Evolutionary conservation across 2,113 vertebrate genomes (phyloP).

Genomic region (Xiphias gladius): DNA sequence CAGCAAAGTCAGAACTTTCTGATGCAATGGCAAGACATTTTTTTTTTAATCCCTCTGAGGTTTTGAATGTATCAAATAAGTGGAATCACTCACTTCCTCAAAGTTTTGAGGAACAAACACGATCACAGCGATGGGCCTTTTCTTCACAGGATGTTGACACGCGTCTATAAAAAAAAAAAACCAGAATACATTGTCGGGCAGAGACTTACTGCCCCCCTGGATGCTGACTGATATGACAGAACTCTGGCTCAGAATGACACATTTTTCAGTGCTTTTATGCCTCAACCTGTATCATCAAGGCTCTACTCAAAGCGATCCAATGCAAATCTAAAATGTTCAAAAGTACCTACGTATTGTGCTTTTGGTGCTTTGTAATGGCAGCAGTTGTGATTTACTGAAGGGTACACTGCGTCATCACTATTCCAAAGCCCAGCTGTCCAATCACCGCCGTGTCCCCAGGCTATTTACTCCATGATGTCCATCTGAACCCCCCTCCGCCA

Average conservation of each 20-base stretch:
- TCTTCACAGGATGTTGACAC: conserved; percentile 2
- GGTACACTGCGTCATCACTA: not conserved
- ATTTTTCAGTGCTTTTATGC: not conserved
- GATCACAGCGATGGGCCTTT: not conserved
- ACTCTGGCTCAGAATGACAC: conserved; percentile 25
- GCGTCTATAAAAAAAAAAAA: not conserved
- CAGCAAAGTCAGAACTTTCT: conserved; percentile 8
- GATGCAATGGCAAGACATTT: conserved; percentile 9
- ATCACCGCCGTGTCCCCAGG: not conserved
- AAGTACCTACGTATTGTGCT: not conserved
- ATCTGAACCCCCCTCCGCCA: not conserved
- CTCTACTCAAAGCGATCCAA: conserved; percentile 21
- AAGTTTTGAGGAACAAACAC: conserved; percentile 11
- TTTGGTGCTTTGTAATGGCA: not conserved
- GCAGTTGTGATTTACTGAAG: not conserved
- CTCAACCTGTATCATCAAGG: conserved; percentile 3
- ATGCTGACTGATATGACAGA: conserved; percentile 36
- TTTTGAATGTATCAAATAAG: not conserved
- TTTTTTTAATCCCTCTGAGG: not conserved
- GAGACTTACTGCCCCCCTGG: not conserved
- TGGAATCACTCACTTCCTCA: too few relatives aligned
- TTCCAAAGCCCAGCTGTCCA: not conserved
- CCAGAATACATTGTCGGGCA: not conserved
- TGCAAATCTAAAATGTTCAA: conserved; percentile 10
- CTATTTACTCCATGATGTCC: too few relatives aligned